Evolutionary conservation across 2,888 invertebrate genomes (phyloP), one percentile per base, ranked within the genome.

Genomic region (Drosophila paracracens): DNA sequence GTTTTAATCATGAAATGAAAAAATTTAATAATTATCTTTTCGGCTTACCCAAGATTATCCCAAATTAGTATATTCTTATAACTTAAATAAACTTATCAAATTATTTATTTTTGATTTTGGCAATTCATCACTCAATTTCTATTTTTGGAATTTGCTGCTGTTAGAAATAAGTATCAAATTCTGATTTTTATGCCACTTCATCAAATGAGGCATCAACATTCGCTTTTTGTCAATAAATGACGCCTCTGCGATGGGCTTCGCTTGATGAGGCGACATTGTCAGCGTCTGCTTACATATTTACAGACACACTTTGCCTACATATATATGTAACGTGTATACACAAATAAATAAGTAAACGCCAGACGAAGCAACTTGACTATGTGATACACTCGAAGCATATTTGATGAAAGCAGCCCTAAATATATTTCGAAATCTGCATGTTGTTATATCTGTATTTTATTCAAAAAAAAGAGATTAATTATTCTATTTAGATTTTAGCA

Each of bases 161-260:
- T 62, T 50, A 56, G 53, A 40, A 74, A 65, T 38, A 64, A 69
- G 70, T 63, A 62, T 43, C 61, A 63, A 46, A 67, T 74, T 57
- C 63, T 38, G 72, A 69, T 71, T 79, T 75, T 70, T 67, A 56
- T 64, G 78, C 66, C 77, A 83, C 77, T 83, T 83, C 68, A 82
- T 66, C 83, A 82, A 70, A 79, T 69, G 74, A 36, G 61, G 81
- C 70, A 73, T 65, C 82, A 74, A 64, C 61, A 77, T 60, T 60
- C 43, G 25, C 25, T 61, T 51, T 70, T 75, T 66, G 70, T 50
- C 80, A 79, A 80, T 71, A 70, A 70, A 52, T 60, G 64, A 70
- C 58, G 76, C 52, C 69, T 58, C 36, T 40, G 48, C 48, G 35
- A 16, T 67, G 53, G 8, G 38, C 13, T 27, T 21, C 31, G 69